Percentiles rank a stretch among this genome's conserved stretches.
phyloP scores from a whole-genome alignment of 1,140 invertebrate genomes.

The Agrypnia vestita region DNA sequence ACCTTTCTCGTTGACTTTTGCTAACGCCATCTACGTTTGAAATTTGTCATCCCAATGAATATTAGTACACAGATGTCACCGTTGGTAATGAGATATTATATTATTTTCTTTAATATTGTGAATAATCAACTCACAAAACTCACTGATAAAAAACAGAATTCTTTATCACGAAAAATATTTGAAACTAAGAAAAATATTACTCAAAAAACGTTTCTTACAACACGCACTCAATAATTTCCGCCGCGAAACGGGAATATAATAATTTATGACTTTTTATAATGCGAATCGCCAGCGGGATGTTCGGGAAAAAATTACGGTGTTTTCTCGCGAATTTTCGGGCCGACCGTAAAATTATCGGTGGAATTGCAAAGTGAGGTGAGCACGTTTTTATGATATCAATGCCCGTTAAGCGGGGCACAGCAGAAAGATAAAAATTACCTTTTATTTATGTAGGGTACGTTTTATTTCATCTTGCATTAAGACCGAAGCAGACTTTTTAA shows the following conservation, averaged over 20 bases:
- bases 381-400: constrained; percentile 39
- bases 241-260: neutral
- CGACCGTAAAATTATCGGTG: constrained; percentile 29
- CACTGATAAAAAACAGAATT: too few relatives aligned
- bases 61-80: too few relatives aligned
- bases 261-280: constrained; percentile 22
- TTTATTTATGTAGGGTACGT: constrained; percentile 31
- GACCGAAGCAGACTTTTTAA: neutral
- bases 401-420: constrained; percentile 13
- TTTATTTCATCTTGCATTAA: constrained; percentile 1
- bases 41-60: too few relatives aligned
- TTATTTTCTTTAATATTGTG: too few relatives aligned
- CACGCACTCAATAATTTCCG: neutral
- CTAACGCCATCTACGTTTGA: too few relatives aligned
- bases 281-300: neutral
- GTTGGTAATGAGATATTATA: too few relatives aligned
- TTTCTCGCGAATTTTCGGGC: constrained; percentile 5
- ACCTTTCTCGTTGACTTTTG: too few relatives aligned
- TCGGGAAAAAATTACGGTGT: neutral
- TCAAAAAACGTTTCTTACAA: too few relatives aligned
- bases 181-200: too few relatives aligned
- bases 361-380: constrained; percentile 23
- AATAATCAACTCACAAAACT: too few relatives aligned
- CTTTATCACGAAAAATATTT: too few relatives aligned
- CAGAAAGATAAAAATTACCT: constrained; percentile 30